Evolutionary conservation across 2,113 vertebrate genomes (phyloP), one percentile per base, ranked within the genome.

Genomic region (Xenus cinereus): DNA sequence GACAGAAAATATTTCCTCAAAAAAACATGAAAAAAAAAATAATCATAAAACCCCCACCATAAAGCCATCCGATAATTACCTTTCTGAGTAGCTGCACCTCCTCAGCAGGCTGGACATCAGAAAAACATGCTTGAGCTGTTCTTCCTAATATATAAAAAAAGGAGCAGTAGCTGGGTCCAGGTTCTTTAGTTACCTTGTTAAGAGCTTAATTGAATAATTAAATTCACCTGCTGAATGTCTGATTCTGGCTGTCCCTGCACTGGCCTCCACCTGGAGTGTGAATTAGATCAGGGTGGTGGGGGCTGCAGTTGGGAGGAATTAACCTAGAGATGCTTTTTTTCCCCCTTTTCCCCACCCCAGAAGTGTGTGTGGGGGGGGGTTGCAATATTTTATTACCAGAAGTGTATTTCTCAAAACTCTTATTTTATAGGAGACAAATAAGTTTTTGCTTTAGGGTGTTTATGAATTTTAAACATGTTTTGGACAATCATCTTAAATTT

Each of bases 1-100:
- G 41, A 75, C 6, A 43, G 9, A 3, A 69, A 45, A 24, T 0
- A 46, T 10, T 68, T 30, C 6, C 56, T 20, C 32, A 9, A 30
- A 48, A 48, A 60, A 37, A 13, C 3, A 18, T 27, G 2, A 5
- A 18, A n/a, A 35, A 22, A 60, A 22, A 9, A 30, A 18, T 7
- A 4, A 4, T 3, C 10, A 22, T 28, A 6, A 68, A 33, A 60
- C 22, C 48, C 12, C 1, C 2, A 14, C 5, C 5, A 45, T 7
- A 88, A 78, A 60, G 16, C 5, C 2, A 11, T 24, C 11, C 14
- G 2, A 18, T 59, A 30, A 64, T 37, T 66, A 90, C 56, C 22
- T 73, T 77, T 77, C 10, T 12, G 2, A 4, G 10, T 21, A 77
- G 9, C 30, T 41, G 3, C 41, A 67, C 9, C 3, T 10, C 35